Conservation (phyloP, 2,113 vertebrate genomes). For the Tenrec ecaudatus region DNA sequence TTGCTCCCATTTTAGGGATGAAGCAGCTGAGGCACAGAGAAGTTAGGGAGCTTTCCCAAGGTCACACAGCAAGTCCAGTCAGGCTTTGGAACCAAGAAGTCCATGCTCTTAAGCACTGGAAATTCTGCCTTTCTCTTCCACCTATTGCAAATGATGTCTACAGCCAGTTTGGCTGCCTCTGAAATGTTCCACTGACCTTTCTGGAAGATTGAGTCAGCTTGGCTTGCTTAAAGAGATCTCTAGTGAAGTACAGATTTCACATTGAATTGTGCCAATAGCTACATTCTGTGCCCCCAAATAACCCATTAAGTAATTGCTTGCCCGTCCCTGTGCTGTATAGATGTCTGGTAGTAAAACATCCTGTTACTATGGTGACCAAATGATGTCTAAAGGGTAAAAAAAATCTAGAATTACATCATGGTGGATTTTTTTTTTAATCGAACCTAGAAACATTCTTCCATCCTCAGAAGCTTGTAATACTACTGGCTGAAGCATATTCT, state of each 20-base stretch:
- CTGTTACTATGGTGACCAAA: constrained; percentile 69
- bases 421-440: constrained; percentile 30
- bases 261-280: constrained; percentile 59
- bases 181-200: constrained; percentile 44
- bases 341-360: constrained; percentile 69
- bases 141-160: constrained; percentile 54
- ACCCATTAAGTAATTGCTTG: constrained; percentile 68
- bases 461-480: constrained; percentile 30
- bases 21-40: constrained; percentile 45
- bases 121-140: neutral
- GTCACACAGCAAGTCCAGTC: constrained; percentile 38
- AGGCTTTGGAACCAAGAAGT: constrained; percentile 21
- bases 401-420: constrained; percentile 69
- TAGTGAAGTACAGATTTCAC: constrained; percentile 58
- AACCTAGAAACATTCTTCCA: constrained; percentile 44
- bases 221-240: constrained; percentile 52
- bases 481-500: constrained; percentile 38
- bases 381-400: constrained; percentile 64
- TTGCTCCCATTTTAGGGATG: constrained; percentile 26
- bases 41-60: constrained; percentile 30
- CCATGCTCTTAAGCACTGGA: constrained; percentile 6
- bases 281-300: constrained; percentile 63
- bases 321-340: constrained; percentile 48
- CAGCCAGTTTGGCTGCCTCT: constrained; percentile 5
- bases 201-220: constrained; percentile 54